These are phyloP conservation scores for Progne subis DNA, from an alignment of 2,113 vertebrate genomes.

Conservation along the genomic window DNA sequence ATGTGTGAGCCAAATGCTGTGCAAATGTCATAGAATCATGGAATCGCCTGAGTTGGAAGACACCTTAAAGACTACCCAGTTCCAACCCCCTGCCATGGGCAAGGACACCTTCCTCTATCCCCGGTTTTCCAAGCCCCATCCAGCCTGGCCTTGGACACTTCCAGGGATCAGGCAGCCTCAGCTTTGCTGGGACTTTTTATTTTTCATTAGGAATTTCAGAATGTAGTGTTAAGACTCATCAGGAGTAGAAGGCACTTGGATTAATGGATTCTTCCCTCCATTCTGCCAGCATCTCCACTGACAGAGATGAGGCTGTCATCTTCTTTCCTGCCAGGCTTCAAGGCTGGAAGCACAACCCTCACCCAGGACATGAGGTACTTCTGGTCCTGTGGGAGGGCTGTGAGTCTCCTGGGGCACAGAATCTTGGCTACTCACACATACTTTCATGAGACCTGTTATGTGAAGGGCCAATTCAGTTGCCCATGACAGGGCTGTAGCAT, in stretches of 20 bases:
- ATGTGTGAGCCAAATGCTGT: background rate
- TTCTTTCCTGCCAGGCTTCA: background rate
- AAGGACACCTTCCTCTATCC: background rate
- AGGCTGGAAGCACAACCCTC: background rate
- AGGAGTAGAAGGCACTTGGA: background rate
- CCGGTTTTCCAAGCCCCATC: background rate
- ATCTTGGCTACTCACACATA: background rate
- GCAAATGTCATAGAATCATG: background rate
- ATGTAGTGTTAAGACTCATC: background rate
- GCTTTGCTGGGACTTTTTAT: background rate
- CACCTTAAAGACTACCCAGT: background rate
- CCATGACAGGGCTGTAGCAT: background rate
- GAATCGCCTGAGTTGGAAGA: background rate
- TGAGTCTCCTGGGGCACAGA: background rate
- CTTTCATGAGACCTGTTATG: background rate
- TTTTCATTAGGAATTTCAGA: background rate
- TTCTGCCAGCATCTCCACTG: background rate
- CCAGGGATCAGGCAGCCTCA: background rate
- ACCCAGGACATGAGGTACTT: background rate
- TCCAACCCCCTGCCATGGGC: background rate
- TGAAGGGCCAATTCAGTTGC: background rate
- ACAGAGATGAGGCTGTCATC: background rate
- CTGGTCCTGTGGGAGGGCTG: background rate
- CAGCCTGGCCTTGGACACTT: rapidly evolving
- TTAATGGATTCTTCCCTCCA: background rate